phyloP scores from a whole-genome alignment of 2,113 vertebrate species.

The Oryzias javanicus region DNA sequence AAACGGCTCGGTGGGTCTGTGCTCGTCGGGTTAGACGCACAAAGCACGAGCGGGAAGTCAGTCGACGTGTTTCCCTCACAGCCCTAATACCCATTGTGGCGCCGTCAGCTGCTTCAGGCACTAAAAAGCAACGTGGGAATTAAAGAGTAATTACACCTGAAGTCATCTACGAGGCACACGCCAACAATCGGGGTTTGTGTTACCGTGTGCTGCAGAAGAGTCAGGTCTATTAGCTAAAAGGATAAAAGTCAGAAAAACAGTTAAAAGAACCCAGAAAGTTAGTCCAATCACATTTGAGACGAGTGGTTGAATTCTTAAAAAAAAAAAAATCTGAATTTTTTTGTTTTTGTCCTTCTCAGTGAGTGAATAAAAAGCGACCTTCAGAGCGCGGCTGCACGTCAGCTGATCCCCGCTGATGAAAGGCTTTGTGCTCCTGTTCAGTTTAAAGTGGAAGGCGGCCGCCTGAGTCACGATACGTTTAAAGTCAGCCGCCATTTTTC shows the following conservation, averaged over 20 bases:
- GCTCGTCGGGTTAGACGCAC: slow-evolving; percentile 21
- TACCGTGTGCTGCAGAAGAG: background rate
- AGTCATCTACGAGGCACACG: background rate
- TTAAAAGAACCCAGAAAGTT: slow-evolving; percentile 34
- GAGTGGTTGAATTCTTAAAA: slow-evolving; percentile 6
- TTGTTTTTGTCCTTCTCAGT: background rate
- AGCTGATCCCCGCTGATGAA: no score
- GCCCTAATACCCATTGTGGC: slow-evolving; percentile 38
- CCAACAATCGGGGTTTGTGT: background rate
- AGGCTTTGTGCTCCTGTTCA: no score
- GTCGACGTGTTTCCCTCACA: slow-evolving; percentile 59
- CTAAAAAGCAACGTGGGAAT: slow-evolving; percentile 32
- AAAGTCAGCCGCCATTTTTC: no score
- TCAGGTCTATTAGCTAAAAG: background rate
- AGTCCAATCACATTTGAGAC: background rate
- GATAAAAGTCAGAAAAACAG: background rate
- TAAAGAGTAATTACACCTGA: slow-evolving; percentile 27
- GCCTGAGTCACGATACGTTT: no score
- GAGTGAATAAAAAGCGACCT: background rate
- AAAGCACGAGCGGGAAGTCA: slow-evolving; percentile 32
- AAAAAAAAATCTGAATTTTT: background rate
- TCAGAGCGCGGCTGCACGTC: no score
- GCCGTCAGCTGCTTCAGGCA: slow-evolving; percentile 45
- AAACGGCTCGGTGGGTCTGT: slow-evolving; percentile 40
- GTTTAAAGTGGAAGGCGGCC: no score